Evolutionary conservation across 1,140 invertebrate species (phyloP).

Genomic region (Trichonephila clavipes): DNA sequence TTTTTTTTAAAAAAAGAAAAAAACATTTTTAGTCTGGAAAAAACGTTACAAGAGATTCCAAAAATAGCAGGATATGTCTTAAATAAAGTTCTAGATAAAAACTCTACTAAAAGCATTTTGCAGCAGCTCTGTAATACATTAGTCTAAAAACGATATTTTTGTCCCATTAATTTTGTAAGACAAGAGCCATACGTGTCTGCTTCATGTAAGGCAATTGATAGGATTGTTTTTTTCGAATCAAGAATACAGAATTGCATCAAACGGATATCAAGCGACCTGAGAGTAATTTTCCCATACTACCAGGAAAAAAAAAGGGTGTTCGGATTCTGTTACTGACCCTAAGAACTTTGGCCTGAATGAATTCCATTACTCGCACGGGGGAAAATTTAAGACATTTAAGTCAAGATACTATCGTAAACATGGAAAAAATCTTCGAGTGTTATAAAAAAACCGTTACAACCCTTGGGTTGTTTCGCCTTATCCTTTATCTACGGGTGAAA

Average conservation of each 20-base stretch:
- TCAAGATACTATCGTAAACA: background rate
- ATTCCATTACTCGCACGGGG: background rate
- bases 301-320: background rate
- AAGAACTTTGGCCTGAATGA: background rate
- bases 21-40: no score
- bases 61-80: no score
- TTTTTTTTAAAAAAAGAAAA: no score
- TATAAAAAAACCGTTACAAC: background rate
- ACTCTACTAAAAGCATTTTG: no score
- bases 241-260: background rate
- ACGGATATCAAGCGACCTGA: background rate
- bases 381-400: background rate
- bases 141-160: no score
- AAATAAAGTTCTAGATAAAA: no score
- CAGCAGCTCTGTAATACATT: no score
- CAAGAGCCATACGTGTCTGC: background rate
- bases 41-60: no score
- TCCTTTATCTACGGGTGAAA: slow-evolving; percentile 4
- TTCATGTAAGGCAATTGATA: background rate
- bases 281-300: background rate
- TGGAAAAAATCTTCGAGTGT: background rate
- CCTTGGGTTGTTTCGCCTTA: background rate
- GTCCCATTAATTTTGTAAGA: no score
- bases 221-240: background rate
- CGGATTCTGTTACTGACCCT: background rate